phyloP scores from a whole-genome alignment of 1,140 invertebrate species.

The Lordiphosa stackelbergi region DNA sequence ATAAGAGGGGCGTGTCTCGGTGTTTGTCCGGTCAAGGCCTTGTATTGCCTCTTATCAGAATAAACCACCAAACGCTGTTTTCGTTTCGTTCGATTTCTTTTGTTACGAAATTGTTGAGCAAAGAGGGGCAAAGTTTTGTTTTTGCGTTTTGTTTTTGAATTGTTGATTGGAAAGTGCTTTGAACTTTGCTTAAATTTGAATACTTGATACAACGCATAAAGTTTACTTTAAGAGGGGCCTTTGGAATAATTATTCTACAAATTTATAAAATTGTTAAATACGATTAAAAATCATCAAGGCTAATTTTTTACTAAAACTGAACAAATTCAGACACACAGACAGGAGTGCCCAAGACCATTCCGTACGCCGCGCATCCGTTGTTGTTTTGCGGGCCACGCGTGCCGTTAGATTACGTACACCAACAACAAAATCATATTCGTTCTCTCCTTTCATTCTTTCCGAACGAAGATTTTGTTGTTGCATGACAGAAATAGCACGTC shows the following conservation, averaged over 20 bases:
- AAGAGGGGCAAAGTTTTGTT: conserved; percentile 36
- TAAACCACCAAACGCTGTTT: neutral
- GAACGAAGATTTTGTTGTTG: no score
- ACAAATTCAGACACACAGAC: no score
- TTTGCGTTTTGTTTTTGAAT: conserved; percentile 20
- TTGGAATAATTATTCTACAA: conserved; percentile 9
- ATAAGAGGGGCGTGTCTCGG: conserved; percentile 29
- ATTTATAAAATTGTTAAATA: neutral
- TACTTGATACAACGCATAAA: conserved; percentile 6
- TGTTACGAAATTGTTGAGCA: conserved; percentile 61
- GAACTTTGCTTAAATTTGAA: conserved; percentile 39
- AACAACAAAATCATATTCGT: no score
- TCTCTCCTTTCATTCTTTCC: no score
- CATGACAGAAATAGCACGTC: no score
- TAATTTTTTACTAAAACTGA: no score
- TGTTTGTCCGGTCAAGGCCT: conserved; percentile 24
- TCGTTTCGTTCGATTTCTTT: conserved; percentile 41
- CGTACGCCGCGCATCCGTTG: no score
- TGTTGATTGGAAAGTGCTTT: conserved; percentile 25
- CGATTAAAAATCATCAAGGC: no score
- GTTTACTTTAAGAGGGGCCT: no score
- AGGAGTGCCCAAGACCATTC: no score
- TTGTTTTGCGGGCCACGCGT: no score
- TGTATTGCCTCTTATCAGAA: conserved; percentile 38
- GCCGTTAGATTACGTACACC: no score